Evolutionary conservation across 2,797 vertebrate genomes (phyloP).

Genomic region (Pseudocheirus occidentalis): DNA sequence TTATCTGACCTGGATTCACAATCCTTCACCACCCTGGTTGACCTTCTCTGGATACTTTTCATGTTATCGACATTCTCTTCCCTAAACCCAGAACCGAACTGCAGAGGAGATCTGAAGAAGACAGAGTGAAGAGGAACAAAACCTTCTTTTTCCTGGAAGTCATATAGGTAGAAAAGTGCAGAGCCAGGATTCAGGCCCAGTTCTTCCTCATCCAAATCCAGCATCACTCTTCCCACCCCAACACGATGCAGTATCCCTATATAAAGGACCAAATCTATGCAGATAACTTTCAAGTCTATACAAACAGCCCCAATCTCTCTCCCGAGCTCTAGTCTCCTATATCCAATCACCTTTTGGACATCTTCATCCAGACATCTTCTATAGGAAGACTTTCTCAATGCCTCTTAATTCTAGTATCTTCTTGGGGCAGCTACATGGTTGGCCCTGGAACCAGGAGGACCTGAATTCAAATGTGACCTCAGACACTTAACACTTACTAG

Average conservation of each 20-base stretch:
- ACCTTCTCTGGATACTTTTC: neutral
- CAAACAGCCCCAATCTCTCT: neutral
- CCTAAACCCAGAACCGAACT: neutral
- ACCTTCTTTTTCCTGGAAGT: neutral
- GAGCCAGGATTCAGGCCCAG: neutral
- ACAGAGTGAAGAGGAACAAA: neutral
- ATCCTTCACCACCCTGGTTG: neutral
- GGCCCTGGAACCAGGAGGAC: too few species aligned
- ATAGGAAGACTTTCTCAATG: neutral
- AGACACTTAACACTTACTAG: too few species aligned
- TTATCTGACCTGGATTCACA: neutral
- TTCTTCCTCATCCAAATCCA: neutral
- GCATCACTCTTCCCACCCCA: neutral
- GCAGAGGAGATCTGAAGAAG: neutral
- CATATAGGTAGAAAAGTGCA: neutral
- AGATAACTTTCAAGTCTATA: neutral
- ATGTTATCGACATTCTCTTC: neutral
- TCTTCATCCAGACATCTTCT: neutral
- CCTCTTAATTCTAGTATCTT: neutral
- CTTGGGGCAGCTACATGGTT: too few species aligned
- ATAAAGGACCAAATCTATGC: neutral
- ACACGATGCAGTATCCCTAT: neutral
- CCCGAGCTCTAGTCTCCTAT: neutral
- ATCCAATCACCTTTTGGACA: neutral
- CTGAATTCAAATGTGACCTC: too few species aligned